Evolutionary conservation across 2,797 vertebrate genomes (phyloP).

Genomic region (Oreonectes daqikongensis): DNA sequence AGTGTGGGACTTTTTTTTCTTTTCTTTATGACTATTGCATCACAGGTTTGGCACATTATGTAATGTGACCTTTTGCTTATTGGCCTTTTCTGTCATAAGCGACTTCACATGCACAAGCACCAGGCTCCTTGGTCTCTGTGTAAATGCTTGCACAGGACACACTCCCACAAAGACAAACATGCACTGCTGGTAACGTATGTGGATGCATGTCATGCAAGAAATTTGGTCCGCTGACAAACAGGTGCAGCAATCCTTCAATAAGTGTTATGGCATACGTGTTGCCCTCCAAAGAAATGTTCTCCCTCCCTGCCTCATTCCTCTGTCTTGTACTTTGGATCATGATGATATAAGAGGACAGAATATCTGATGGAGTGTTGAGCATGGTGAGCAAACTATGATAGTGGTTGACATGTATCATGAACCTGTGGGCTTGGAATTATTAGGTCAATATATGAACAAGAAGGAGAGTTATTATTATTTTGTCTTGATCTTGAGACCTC

Average conservation of each 20-base stretch:
- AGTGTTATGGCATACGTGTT: constrained; percentile 4
- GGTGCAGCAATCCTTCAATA: constrained; percentile 59
- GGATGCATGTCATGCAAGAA: constrained; percentile 29
- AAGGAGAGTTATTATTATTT: not conserved
- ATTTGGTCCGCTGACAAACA: constrained; percentile 54
- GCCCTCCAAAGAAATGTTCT: not conserved
- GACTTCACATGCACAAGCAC: constrained; percentile 5
- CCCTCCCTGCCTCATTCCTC: constrained; percentile 2
- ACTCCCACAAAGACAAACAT: constrained; percentile 9
- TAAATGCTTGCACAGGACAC: constrained; percentile 23
- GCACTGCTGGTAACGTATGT: constrained; percentile 58
- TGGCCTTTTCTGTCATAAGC: constrained; percentile 59
- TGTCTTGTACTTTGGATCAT: constrained; percentile 27
- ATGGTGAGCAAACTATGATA: not conserved
- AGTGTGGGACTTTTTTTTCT: not conserved
- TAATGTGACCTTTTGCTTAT: constrained; percentile 74
- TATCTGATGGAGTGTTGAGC: constrained; percentile 24
- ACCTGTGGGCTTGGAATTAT: not conserved
- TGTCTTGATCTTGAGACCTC: not conserved
- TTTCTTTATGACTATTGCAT: constrained; percentile 61
- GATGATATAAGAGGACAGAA: constrained; percentile 12
- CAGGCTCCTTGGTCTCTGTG: constrained; percentile 19
- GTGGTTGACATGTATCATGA: not conserved
- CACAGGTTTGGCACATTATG: constrained; percentile 63
- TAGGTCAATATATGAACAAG: not conserved